Evolutionary conservation across 2,888 invertebrate genomes (phyloP), one percentile per base, ranked within the genome.

Genomic region (Sisyra nigra): DNA sequence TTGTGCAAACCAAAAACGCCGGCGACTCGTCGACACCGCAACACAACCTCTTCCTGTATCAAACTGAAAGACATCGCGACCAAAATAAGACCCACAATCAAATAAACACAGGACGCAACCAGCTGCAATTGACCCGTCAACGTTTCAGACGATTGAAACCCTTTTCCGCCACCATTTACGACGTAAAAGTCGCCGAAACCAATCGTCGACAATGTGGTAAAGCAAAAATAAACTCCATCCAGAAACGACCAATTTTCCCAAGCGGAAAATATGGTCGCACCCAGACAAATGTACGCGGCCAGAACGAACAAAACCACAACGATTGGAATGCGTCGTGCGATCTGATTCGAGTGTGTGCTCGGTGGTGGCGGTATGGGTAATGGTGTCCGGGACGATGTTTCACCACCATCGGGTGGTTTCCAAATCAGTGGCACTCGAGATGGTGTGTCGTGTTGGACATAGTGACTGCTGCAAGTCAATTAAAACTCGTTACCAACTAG

Each of bases 1-100:
- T 71, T 69, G 46, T 76, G 66, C 40, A 82, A 63, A 46, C 82
- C 81, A 53, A 83, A 65, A 57, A 70, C 73, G 49, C 75, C 71
- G 10, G 82, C 82, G 55, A 81, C 63, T 50, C 78, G 76, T 52
- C 76, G 74, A 64, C 81, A 82, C 56, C 77, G 74, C 52, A 76
- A 68, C 47, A 80, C 72, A 3, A 86, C 74, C 57, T 85, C 84
- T 51, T 85, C 85, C 57, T 87, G 86, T 45, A 86, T 71, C 46
- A 87, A 68, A 60, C 81, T 84, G 55, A 87, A 85, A 44, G 84
- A 81, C 82, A 84, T 86, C 8, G 86, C 85, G 53, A 87, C 80
- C 45, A 86, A 66, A 46, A 85, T 79, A 10, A 87, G 68, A 19
- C 87, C 87, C 47, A 85, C 67, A 48, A 86, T 70, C 48, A 87